Evolutionary conservation across 2,888 invertebrate species (phyloP), one percentile per base, ranked within the genome.

Genomic region (Amiota minor): DNA sequence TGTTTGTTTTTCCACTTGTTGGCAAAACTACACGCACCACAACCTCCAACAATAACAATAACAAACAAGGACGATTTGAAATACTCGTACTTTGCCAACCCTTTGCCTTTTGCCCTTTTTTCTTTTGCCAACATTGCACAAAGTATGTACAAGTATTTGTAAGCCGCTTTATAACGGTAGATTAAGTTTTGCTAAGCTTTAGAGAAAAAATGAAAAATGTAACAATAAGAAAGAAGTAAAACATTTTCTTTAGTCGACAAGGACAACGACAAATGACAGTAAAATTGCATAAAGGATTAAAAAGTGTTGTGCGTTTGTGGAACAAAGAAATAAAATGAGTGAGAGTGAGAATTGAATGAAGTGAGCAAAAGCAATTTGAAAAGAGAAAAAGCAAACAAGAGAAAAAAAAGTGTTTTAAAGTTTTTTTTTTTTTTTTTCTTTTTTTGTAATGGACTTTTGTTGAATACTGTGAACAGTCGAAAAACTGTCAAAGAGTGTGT

Each of bases 101-200:
- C 35, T 35, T 35, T 35, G 6, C 35, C 6, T 35, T 35, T 35
- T 35, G 6, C 35, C 35, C 2, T 35, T 35, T 35, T 35, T 35
- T 6, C n/a, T n/a, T 35, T 35, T 35, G 35, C 6, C 35, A 35
- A 35, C 35, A 35, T 35, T 35, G 35, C 35, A 35, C 35, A 35
- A 35, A 35, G 35, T 35, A 35, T 35, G 35, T 53, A n/a, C 4
- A 53, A n/a, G 59, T 18, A 16, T 59, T n/a, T 59, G 59, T 59
- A 59, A 59, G 59, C 59, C 18, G n/a, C n/a, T 16, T 59, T 59
- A 16, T 16, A 59, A 59, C 18, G 59, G 16, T 59, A 59, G 59
- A 59, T 59, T 59, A 59, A 59, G 59, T 18, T 59, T 59, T n/a
- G 59, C 9, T 35, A 59, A 59, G 18, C 18, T n/a, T 59, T 59